Evolutionary conservation across 2,888 invertebrate species (phyloP).

Genomic region (Lithophane ornitopus): DNA sequence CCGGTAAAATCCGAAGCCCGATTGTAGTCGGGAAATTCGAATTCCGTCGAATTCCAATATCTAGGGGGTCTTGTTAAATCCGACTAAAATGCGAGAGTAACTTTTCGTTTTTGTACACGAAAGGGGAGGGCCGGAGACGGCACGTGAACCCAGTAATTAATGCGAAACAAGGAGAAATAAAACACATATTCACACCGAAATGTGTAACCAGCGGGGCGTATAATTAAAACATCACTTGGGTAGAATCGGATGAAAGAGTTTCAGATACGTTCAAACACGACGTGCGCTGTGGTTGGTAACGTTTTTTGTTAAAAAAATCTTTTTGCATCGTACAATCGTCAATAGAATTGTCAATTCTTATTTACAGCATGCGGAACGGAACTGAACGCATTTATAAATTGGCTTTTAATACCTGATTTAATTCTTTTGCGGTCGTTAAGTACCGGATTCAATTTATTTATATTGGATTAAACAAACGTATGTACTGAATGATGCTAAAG

Average conservation of each 20-base stretch:
- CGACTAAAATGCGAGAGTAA: constrained; percentile 67
- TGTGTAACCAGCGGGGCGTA: constrained; percentile 76
- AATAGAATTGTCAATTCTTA: constrained; percentile 46
- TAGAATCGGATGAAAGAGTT: constrained; percentile 71
- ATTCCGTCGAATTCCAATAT: constrained; percentile 68
- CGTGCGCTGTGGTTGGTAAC: constrained; percentile 55
- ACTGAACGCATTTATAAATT: constrained; percentile 38
- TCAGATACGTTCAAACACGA: constrained; percentile 63
- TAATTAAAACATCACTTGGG: constrained; percentile 82
- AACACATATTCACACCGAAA: constrained; percentile 77
- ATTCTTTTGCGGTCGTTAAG: constrained; percentile 14
- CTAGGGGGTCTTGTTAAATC: constrained; percentile 72
- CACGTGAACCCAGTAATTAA: constrained; percentile 80
- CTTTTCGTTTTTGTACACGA: constrained; percentile 80
- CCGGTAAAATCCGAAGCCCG: constrained; percentile 44
- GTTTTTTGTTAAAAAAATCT: constrained; percentile 53
- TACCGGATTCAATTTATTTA: constrained; percentile 21
- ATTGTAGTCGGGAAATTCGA: constrained; percentile 56
- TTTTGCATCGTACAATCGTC: constrained; percentile 48
- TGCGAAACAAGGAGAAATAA: constrained; percentile 84
- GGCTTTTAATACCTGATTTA: constrained; percentile 43
- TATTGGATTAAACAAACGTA: neutral
- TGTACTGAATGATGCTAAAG: neutral
- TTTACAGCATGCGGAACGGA: constrained; percentile 46
- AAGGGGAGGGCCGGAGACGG: constrained; percentile 72